These are phyloP conservation scores for Gasteruption jaculator DNA, from an alignment of 2,888 invertebrate genomes.

Conservation along the genomic window DNA sequence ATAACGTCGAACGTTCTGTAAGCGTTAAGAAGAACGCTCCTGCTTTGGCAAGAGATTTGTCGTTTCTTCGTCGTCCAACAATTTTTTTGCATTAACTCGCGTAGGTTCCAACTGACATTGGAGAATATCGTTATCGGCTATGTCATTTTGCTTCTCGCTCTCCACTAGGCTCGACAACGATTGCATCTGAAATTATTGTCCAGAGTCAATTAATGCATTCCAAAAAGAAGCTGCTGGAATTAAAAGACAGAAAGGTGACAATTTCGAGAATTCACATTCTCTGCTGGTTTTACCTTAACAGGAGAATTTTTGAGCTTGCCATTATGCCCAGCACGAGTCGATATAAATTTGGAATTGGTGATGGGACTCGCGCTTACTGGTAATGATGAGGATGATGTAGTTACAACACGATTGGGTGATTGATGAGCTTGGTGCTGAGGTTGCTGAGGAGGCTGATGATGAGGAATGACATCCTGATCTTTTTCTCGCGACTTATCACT, in stretches of 20 bases:
- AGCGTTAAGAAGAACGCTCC: constrained; percentile 47
- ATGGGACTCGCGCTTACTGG: constrained; percentile 45
- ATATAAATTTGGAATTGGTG: constrained; percentile 41
- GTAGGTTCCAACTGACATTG: constrained; percentile 32
- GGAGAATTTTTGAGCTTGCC: constrained; percentile 44
- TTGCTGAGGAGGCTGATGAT: too few relatives aligned
- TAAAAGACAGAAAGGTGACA: too few relatives aligned
- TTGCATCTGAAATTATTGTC: constrained; percentile 18
- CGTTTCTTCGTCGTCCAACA: constrained; percentile 38
- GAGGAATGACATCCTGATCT: constrained; percentile 10
- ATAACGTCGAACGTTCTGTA: constrained; percentile 35
- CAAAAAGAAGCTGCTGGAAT: too few relatives aligned
- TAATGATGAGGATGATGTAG: constrained; percentile 40
- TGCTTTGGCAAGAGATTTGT: constrained; percentile 38
- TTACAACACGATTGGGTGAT: constrained; percentile 36
- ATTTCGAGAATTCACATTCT: too few relatives aligned
- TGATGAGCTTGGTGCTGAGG: constrained; percentile 22
- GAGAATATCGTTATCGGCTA: constrained; percentile 35
- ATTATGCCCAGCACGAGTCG: constrained; percentile 39
- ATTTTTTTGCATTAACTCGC: constrained; percentile 28
- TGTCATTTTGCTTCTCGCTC: constrained; percentile 24
- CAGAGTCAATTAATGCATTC: too few relatives aligned
- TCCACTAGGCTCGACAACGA: constrained; percentile 28
- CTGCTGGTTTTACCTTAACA: constrained; percentile 40
- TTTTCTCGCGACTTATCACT: constrained; percentile 10